Conservation (phyloP, 2,888 invertebrate genomes). For the Perithous albicinctus region DNA sequence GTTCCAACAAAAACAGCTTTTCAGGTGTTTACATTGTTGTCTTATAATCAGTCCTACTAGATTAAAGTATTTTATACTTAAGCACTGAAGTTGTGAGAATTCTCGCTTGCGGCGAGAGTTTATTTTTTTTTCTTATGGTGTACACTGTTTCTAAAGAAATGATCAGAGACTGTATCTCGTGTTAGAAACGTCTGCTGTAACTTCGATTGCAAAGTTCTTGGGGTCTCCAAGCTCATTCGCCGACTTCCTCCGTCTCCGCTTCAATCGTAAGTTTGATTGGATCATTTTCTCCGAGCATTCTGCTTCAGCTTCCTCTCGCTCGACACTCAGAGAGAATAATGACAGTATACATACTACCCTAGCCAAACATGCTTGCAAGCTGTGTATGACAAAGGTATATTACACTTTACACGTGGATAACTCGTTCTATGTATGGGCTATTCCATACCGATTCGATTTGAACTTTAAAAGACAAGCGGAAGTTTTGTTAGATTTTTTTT, state of each 20-base stretch:
- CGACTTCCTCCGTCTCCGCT: conserved; percentile 9
- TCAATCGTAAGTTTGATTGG: conserved; percentile 65
- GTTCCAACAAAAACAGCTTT: too few relatives aligned
- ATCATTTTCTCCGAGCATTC: conserved; percentile 56
- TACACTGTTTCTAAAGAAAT: background rate
- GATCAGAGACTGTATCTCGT: background rate
- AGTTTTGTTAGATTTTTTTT: too few relatives aligned
- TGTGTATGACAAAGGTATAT: background rate
- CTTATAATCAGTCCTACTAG: too few relatives aligned
- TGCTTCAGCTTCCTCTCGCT: background rate
- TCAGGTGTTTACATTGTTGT: too few relatives aligned
- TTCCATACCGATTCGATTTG: too few relatives aligned
- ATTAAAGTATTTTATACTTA: too few relatives aligned
- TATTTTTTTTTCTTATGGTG: too few relatives aligned
- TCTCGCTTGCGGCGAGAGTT: too few relatives aligned
- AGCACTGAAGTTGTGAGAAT: too few relatives aligned
- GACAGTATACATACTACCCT: background rate
- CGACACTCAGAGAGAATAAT: conserved; percentile 12
- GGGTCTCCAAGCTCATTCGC: conserved; percentile 22
- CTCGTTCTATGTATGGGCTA: too few relatives aligned
- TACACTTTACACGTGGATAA: background rate
- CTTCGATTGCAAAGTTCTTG: conserved; percentile 42
- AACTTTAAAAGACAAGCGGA: too few relatives aligned
- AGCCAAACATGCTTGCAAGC: background rate
- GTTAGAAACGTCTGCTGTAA: too few relatives aligned